These are phyloP conservation scores for Uropsilus gracilis DNA, from an alignment of 2,113 vertebrate genomes.

Conservation along the genomic window DNA sequence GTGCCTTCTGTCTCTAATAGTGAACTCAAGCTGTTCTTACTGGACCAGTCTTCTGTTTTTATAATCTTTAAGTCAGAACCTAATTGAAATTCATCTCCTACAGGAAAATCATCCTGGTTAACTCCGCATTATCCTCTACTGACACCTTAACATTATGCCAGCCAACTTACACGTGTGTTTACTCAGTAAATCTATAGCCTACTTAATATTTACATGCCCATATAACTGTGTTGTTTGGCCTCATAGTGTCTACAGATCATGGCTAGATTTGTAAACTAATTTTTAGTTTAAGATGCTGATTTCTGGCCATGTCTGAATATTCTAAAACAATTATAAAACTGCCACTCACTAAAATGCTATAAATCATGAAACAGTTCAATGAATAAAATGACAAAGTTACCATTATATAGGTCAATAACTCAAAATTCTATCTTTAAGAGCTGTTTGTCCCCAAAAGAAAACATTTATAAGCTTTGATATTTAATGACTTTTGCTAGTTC, in stretches of 20 bases:
- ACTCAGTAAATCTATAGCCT: not conserved
- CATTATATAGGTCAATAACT: not conserved
- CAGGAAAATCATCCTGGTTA: not conserved
- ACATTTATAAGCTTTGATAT: conserved; percentile 11
- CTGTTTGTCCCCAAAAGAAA: not conserved
- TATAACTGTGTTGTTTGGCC: not conserved
- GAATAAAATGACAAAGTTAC: not conserved
- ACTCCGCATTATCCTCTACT: not conserved
- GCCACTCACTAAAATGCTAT: not conserved
- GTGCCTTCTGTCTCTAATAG: conserved; percentile 58
- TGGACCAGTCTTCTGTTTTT: conserved; percentile 29
- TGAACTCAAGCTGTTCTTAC: conserved; percentile 61
- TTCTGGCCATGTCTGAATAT: not conserved
- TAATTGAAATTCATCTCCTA: conserved; percentile 4
- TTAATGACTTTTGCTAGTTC: conserved; percentile 15
- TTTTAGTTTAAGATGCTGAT: not conserved
- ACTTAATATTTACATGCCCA: not conserved
- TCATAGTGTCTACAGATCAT: not conserved
- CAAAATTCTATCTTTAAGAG: not conserved
- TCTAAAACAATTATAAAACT: conserved; percentile 32
- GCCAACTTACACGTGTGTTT: not conserved
- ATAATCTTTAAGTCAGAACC: conserved; percentile 9
- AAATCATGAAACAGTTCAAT: not conserved
- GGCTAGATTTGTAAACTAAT: not conserved
- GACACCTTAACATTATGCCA: not conserved